Conservation (phyloP, 2,888 invertebrate genomes). For the Lathronympha strigana region DNA sequence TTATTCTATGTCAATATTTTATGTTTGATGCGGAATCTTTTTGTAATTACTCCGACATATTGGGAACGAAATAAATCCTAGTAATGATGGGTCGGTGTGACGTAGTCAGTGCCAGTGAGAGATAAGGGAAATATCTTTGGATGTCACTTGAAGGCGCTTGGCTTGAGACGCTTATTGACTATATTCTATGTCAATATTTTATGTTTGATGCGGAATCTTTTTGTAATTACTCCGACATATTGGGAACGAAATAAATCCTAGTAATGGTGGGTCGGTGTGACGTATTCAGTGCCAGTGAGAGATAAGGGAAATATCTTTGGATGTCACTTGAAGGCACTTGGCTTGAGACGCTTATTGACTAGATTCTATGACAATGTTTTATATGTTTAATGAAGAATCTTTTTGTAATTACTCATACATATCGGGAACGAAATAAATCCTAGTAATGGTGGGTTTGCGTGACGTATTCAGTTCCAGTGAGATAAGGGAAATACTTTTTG, state of each 20-base stretch:
- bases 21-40: too few species aligned
- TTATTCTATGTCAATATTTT: too few species aligned
- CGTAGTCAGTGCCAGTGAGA: conserved; percentile 3
- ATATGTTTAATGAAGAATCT: too few species aligned
- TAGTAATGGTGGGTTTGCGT: too few species aligned
- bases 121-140: conserved; percentile 1
- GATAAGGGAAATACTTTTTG: too few species aligned
- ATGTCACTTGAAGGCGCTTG: neutral
- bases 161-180: neutral
- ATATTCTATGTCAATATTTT: too few species aligned
- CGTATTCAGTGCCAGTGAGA: conserved; percentile 4
- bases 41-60: conserved; percentile 26
- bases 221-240: conserved; percentile 26
- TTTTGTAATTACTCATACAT: too few species aligned
- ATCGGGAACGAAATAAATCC: too few species aligned
- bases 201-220: too few species aligned
- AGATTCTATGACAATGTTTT: too few species aligned
- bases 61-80: conserved; percentile 31
- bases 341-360: neutral
- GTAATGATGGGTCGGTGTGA: conserved; percentile 3
- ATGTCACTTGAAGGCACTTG: neutral
- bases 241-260: conserved; percentile 31
- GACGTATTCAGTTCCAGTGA: too few species aligned
- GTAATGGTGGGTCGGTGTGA: conserved; percentile 4
- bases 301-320: conserved; percentile 1